Evolutionary conservation across 2,888 invertebrate genomes (phyloP).

Genomic region (Lasioglossum villosulum): DNA sequence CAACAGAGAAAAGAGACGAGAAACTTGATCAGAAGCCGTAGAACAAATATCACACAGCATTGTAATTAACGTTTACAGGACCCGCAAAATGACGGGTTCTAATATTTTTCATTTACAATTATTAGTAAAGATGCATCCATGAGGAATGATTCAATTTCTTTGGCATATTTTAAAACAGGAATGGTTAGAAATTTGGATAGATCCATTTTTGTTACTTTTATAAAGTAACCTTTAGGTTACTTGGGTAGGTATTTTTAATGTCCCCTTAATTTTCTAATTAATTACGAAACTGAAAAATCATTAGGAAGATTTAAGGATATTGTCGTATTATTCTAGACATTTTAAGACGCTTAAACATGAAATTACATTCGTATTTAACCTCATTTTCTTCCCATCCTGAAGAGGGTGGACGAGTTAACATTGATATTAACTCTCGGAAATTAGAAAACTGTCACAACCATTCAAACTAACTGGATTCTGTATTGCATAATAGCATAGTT

Average conservation of each 20-base stretch:
- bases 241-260: too few relatives aligned
- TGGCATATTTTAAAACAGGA: too few relatives aligned
- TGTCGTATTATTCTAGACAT: not conserved
- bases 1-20: slow-evolving; percentile 7
- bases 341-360: not conserved
- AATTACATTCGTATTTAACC: not conserved
- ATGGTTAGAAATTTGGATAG: too few relatives aligned
- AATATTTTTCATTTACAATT: too few relatives aligned
- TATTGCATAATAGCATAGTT: not conserved
- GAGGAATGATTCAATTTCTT: too few relatives aligned
- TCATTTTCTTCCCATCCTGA: not conserved
- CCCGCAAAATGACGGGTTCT: too few relatives aligned
- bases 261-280: too few relatives aligned
- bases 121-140: too few relatives aligned
- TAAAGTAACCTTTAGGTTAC: too few relatives aligned
- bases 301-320: not conserved
- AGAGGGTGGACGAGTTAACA: not conserved
- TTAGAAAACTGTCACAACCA: not conserved
- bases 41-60: not conserved
- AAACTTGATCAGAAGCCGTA: not conserved
- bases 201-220: too few relatives aligned
- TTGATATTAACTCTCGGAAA: not conserved
- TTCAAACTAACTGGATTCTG: too few relatives aligned
- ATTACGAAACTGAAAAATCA: not conserved
- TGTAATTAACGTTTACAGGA: not conserved